phyloP scores from a whole-genome alignment of 2,888 invertebrate genomes.

The Thymelicus lineola region DNA sequence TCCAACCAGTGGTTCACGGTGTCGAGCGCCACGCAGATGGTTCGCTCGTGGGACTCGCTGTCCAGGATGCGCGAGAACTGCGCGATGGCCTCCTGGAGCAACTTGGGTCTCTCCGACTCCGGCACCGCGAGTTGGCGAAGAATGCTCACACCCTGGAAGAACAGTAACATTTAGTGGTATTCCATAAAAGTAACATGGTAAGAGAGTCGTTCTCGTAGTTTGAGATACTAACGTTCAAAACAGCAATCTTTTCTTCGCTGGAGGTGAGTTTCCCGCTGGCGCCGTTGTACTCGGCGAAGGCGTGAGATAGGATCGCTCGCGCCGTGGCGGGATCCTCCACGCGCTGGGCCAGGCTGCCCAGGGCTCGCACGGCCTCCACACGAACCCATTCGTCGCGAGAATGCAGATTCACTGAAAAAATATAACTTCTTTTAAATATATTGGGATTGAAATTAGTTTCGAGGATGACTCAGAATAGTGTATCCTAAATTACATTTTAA shows the following conservation, averaged over 20 bases:
- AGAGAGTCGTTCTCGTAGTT: no score
- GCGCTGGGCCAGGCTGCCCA: conserved; percentile 89
- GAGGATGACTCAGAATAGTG: no score
- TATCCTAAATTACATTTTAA: no score
- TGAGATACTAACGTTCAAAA: conserved; percentile 83
- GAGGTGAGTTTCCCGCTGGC: conserved; percentile 96
- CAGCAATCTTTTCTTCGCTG: conserved; percentile 94
- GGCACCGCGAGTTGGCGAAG: conserved; percentile 86
- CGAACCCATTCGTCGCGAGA: conserved; percentile 93
- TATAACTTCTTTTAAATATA: neutral
- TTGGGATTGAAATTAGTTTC: no score
- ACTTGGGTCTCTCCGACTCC: conserved; percentile 82
- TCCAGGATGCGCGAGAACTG: conserved; percentile 92
- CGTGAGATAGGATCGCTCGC: conserved; percentile 87
- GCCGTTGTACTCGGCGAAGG: conserved; percentile 94
- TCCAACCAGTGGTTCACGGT: conserved; percentile 92
- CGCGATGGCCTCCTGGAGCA: conserved; percentile 84
- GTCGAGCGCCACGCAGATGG: conserved; percentile 91
- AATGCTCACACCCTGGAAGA: conserved; percentile 61
- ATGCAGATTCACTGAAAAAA: conserved; percentile 88
- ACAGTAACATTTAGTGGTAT: neutral
- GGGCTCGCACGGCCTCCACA: conserved; percentile 89
- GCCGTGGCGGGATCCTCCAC: conserved; percentile 87
- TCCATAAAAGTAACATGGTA: neutral
- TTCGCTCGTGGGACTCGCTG: conserved; percentile 96